Conservation (phyloP, 2,113 vertebrate genomes). For the Crypturellus undulatus region DNA sequence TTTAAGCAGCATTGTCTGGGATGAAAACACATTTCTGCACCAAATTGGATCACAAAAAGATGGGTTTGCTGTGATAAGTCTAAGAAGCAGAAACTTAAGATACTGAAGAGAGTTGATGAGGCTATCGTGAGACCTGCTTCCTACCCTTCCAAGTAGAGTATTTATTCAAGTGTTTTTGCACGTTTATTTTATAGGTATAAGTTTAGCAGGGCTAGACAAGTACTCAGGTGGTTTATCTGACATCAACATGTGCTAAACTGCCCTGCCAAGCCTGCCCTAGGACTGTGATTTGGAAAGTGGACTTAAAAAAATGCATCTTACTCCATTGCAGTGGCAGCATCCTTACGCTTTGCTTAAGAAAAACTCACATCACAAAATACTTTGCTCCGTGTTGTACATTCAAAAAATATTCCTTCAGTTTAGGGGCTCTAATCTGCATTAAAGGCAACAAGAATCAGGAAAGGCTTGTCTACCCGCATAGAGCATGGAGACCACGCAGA, state of each 20-base stretch:
- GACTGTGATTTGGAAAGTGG: neutral
- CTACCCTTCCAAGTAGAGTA: neutral
- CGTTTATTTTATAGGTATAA: neutral
- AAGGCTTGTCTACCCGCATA: neutral
- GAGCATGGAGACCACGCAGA: neutral
- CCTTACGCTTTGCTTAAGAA: neutral
- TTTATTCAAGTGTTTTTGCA: conserved; percentile 1
- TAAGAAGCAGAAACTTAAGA: neutral
- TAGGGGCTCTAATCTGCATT: neutral
- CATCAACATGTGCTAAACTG: neutral
- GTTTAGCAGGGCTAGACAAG: neutral
- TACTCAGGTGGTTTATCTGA: conserved; percentile 17
- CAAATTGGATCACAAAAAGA: neutral
- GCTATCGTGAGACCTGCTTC: neutral
- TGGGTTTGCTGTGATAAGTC: neutral
- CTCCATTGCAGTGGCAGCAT: neutral
- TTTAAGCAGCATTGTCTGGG: neutral
- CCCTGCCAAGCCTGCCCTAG: neutral
- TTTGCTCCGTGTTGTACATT: neutral
- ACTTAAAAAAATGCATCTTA: neutral
- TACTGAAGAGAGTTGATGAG: neutral
- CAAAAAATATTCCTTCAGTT: neutral
- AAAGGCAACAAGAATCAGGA: neutral
- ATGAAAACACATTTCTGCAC: neutral
- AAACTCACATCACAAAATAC: neutral